Conservation (phyloP, 2,888 invertebrate species). For the Caenorhabditis sulstoni region DNA sequence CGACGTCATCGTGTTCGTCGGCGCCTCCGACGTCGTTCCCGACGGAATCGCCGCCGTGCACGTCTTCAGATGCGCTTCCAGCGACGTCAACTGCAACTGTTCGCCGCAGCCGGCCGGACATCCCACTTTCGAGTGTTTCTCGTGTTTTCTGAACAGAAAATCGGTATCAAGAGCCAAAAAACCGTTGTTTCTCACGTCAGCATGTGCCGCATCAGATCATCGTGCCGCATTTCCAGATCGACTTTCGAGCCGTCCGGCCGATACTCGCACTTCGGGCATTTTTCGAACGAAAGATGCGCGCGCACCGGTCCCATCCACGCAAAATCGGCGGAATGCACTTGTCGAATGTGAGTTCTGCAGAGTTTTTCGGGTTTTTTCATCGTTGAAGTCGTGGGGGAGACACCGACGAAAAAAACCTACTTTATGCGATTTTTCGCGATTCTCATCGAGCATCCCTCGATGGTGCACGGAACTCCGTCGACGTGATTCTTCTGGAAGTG, state of each 20-base stretch:
- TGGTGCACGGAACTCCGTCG: constrained; percentile 61
- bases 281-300: constrained; percentile 12
- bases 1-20: constrained; percentile 5
- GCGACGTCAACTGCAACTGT: background rate
- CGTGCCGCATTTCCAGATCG: constrained; percentile 2
- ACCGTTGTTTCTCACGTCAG: constrained; percentile 23
- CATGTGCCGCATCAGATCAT: constrained; percentile 52
- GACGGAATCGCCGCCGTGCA: too few relatives aligned
- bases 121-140: background rate
- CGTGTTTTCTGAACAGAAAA: constrained; percentile 21
- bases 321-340: constrained; percentile 14
- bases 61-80: too few relatives aligned
- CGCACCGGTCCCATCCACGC: background rate
- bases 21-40: background rate
- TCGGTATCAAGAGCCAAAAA: too few relatives aligned
- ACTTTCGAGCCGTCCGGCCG: constrained; percentile 6
- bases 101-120: too few relatives aligned
- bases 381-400: too few relatives aligned
- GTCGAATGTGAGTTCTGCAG: constrained; percentile 39
- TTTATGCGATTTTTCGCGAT: constrained; percentile 59
- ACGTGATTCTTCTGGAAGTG: constrained; percentile 58
- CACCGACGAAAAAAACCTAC: constrained; percentile 2
- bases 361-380: too few relatives aligned
- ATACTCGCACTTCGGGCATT: constrained; percentile 52
- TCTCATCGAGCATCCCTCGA: constrained; percentile 56